Evolutionary conservation across 2,888 invertebrate species (phyloP), one percentile per base, ranked within the genome.

Genomic region (Macaria notata): DNA sequence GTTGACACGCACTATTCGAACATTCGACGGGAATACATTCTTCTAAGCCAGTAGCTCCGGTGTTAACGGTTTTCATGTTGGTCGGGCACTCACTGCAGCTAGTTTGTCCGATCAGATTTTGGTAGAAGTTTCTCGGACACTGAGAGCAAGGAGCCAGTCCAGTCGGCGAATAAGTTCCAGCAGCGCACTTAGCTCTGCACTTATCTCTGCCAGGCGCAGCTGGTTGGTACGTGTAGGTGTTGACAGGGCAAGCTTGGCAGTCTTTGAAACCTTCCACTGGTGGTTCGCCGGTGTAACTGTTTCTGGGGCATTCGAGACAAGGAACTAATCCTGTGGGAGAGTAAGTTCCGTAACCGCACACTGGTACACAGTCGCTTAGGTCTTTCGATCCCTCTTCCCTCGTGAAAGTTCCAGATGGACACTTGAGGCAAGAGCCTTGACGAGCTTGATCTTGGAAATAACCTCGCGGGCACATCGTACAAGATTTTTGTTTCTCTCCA

Each of bases 291-390:
- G 96, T 96, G 83, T 95, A 98, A 63, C 97, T 98, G 76, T 98
- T 98, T 67, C 97, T 93, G 3, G 98, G 97, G 85, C 99, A 99
- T 81, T 98, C 98, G 59, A 98, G 91, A 78, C 99, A 99, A 29
- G 98, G 97, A 4, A 97, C 97, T 69, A 98, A 92, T 46, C 98
- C 98, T 9, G 98, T 98, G 46, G 97, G 97, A 1, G 98, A 98
- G 83, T 98, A 98, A 30, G 98, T 98, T 59, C 99, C 99, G 76
- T 96, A 98, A 29, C 98, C 98, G 77, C 98, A 99, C 8, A 98
- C 98, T 1, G 98, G 98, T 51, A 98, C 93, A 76, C 98, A 98
- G 72, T 97, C 97, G 57, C 94, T 93, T 43, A 97, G 90, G 55
- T 95, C 95, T 83, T 98, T 98, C 0, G 97, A 97, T 30, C 97